Evolutionary conservation across 1,140 invertebrate genomes (phyloP).

Genomic region (Neotoxoptera formosana): DNA sequence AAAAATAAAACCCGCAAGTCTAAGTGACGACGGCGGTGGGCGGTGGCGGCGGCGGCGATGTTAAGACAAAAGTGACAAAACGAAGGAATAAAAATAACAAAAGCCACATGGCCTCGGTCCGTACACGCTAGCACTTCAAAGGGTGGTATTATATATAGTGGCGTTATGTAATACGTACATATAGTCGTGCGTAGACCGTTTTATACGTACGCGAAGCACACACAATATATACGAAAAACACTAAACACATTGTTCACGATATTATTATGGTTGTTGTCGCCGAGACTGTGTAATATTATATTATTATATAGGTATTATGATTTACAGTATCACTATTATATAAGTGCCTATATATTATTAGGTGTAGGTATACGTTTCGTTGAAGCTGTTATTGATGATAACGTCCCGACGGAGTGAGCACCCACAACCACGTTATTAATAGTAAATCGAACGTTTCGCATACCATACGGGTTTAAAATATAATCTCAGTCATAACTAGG

Average conservation of each 20-base stretch:
- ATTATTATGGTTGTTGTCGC: not conserved
- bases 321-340: not conserved
- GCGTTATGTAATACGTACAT: not conserved
- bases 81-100: constrained; percentile 19
- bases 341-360: not conserved
- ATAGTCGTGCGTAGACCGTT: not conserved
- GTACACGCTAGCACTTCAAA: constrained; percentile 7
- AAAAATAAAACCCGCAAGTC: not conserved
- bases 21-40: not conserved
- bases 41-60: not conserved
- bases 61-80: constrained; percentile 48
- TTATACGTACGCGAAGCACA: not conserved
- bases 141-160: constrained; percentile 30
- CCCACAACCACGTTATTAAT: not conserved
- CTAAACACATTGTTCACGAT: constrained; percentile 21
- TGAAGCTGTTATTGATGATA: not conserved
- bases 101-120: constrained; percentile 34
- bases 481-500: not conserved
- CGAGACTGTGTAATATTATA: not conserved
- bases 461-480: not conserved
- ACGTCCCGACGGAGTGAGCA: not conserved
- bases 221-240: not conserved
- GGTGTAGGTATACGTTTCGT: not conserved
- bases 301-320: not conserved
- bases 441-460: not conserved